Percentiles rank a stretch among this genome's conserved stretches.
phyloP scores from a whole-genome alignment of 2,113 vertebrate species.

The Melanostigma gelatinosum region DNA sequence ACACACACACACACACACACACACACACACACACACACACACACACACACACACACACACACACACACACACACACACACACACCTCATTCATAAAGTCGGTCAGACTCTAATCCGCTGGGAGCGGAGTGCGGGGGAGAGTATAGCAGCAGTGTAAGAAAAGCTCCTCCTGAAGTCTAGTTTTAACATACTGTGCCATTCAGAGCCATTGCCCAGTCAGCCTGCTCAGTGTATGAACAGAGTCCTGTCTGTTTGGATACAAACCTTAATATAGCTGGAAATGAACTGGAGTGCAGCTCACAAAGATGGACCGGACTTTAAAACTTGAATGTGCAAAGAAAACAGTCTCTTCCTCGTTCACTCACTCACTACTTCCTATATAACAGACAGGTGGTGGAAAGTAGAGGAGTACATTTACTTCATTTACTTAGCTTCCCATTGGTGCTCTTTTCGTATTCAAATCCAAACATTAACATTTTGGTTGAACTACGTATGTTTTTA shows the following conservation, averaged over 20 bases:
- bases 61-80: conserved; percentile 36
- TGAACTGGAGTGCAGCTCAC: background rate
- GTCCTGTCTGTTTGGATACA: background rate
- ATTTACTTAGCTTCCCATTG: no score
- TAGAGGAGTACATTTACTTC: no score
- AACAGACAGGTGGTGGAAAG: no score
- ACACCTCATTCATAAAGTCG: conserved; percentile 56
- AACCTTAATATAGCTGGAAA: background rate
- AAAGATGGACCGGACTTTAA: background rate
- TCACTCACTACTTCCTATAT: no score
- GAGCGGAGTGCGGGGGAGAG: conserved; percentile 26
- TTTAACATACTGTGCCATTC: conserved; percentile 15
- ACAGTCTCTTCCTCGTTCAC: no score
- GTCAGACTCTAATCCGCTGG: conserved; percentile 38
- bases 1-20: conserved; percentile 36
- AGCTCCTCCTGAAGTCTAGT: conserved; percentile 23
- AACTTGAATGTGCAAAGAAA: background rate
- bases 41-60: conserved; percentile 35
- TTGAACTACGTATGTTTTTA: no score
- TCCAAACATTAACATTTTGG: no score
- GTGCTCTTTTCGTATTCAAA: no score
- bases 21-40: conserved; percentile 37
- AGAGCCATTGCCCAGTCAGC: background rate
- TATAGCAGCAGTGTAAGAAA: background rate
- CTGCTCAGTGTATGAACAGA: background rate